Conservation (phyloP, 2,888 invertebrate genomes). For the Deilephila elpenor region DNA sequence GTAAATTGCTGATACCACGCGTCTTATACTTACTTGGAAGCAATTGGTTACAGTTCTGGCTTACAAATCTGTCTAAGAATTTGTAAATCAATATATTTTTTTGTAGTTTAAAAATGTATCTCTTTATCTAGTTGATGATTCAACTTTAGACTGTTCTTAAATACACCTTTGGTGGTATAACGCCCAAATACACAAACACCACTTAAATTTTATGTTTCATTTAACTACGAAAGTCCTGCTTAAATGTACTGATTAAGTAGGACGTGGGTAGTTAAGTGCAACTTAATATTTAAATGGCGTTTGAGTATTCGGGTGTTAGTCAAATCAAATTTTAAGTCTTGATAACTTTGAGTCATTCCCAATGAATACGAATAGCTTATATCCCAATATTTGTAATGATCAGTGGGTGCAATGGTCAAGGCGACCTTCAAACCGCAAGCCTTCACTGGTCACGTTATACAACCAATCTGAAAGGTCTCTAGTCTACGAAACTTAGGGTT, state of each 20-base stretch:
- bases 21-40: neutral
- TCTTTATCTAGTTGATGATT: too few relatives aligned
- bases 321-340: too few relatives aligned
- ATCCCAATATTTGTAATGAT: neutral
- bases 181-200: too few relatives aligned
- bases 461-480: conserved; percentile 4
- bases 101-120: neutral
- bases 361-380: neutral
- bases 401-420: neutral
- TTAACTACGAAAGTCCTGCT: too few relatives aligned
- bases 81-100: neutral
- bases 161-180: too few relatives aligned
- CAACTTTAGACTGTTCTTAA: too few relatives aligned
- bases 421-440: neutral
- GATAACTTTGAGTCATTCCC: neutral
- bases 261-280: too few relatives aligned
- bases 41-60: neutral
- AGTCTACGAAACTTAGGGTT: neutral
- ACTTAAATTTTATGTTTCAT: too few relatives aligned
- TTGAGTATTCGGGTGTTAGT: too few relatives aligned
- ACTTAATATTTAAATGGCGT: too few relatives aligned
- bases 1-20: conserved; percentile 3
- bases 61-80: neutral
- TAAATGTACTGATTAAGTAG: too few relatives aligned
- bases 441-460: neutral